Base-by-base conservation (phyloP, 1,140 invertebrate species). In the Trachymyrmex septentrionalis region DNA sequence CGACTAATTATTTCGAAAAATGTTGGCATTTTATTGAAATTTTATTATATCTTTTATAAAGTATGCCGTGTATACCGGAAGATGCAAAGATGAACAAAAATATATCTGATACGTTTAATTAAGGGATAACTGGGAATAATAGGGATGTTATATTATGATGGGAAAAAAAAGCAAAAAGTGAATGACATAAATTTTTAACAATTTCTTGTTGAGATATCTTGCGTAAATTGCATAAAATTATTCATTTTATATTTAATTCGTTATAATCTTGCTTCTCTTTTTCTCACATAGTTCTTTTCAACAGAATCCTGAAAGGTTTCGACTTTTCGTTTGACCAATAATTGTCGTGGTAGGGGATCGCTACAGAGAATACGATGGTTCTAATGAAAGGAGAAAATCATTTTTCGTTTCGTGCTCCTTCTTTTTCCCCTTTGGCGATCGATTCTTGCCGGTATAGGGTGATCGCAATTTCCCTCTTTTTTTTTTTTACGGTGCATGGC, bases 401-500 rank as follows among this genome's bases (percentile, higher is more conserved):
- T 81, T 78, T 86, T 80, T 55, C 50, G 63, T 80, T 69, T 86
- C 30, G 66, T 24, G 2, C 69, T 16, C 48, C 44, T 50, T 38
- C n/a, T 61, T 59, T 16, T 21, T 44, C n/a, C 24, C 30, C 53
- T 50, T 27, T n/a, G n/a, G 50, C 44, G 75, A 85, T 80, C 55
- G 73, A 85, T 77, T 27, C 76, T 24, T 24, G 73, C n/a, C 48
- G 24, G 21, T 78, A 38, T 67, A 50, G 24, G 48, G 30, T 78
- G 78, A 87, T 84, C 63, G 67, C 61, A 66, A 85, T 87, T 67
- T 75, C 34, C 50, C 53, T 30, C 30, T 61, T 75, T 34, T 64
- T 34, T 30, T 69, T 82, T 81, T 84, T 73, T 85, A 87, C 53
- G 61, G 24, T 64, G 53, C 77, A 67, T 69, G 75, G 67, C 77